Conservation (phyloP, 1,140 invertebrate species). For the Calliphora vicina region DNA sequence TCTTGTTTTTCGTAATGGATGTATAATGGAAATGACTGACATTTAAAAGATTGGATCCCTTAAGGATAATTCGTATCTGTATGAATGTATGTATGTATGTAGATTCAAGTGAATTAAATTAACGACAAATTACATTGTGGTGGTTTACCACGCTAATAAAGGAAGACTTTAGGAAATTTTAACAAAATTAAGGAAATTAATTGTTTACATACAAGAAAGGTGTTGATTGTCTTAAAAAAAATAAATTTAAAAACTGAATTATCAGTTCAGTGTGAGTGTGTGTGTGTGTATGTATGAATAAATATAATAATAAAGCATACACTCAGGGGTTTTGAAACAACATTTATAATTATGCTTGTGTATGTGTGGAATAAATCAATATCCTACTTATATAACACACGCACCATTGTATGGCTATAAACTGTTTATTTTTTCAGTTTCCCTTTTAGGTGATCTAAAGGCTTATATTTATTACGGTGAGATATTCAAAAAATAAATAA, state of each 20-base stretch:
- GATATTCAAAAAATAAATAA: too few species aligned
- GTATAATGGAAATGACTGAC: background rate
- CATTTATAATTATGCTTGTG: too few species aligned
- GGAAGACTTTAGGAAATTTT: background rate
- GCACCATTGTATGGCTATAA: too few species aligned
- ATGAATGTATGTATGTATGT: background rate
- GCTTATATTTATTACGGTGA: background rate
- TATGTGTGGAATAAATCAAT: too few species aligned
- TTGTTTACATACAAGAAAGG: background rate
- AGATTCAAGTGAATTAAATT: background rate
- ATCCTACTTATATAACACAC: too few species aligned
- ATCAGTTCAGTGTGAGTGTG: too few species aligned
- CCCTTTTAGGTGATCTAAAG: background rate
- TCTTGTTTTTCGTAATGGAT: background rate
- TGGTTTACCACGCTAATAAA: background rate
- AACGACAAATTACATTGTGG: background rate
- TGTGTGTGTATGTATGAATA: background rate
- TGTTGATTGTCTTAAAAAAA: background rate
- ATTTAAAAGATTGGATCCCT: background rate
- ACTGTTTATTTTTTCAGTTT: too few species aligned
- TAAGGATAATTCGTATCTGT: background rate
- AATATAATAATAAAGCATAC: background rate
- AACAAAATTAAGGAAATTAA: background rate
- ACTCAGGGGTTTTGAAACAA: background rate
- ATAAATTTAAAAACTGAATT: background rate